phyloP scores from a whole-genome alignment of 2,888 invertebrate species.

The Luperina testacea region DNA sequence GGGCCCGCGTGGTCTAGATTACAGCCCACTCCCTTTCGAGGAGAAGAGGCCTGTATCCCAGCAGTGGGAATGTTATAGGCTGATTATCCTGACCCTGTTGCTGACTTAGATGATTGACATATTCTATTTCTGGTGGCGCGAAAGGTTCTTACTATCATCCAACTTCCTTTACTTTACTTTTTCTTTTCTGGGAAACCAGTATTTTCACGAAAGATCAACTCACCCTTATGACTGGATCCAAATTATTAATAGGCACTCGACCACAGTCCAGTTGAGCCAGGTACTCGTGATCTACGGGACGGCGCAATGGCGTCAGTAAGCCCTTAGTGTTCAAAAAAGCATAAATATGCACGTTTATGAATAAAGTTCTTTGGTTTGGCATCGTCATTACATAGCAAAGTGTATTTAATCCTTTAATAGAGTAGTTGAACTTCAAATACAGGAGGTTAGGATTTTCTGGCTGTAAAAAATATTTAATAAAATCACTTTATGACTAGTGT shows the following conservation, averaged over 20 bases:
- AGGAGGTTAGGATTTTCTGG: constrained; percentile 77
- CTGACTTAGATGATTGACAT: background rate
- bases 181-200: background rate
- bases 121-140: background rate
- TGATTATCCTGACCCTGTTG: background rate
- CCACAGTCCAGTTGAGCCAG: constrained; percentile 84
- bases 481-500: background rate
- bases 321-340: constrained; percentile 78
- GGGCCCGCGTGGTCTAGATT: background rate
- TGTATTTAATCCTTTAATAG: constrained; percentile 75
- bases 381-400: constrained; percentile 83
- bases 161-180: background rate
- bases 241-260: constrained; percentile 86
- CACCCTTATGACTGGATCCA: constrained; percentile 87
- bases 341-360: constrained; percentile 77
- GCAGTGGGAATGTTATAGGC: background rate
- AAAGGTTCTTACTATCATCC: background rate
- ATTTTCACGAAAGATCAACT: constrained; percentile 41
- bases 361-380: constrained; percentile 81
- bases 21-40: background rate
- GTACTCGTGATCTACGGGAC: constrained; percentile 73
- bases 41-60: background rate
- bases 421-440: constrained; percentile 78
- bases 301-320: constrained; percentile 79
- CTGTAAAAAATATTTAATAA: constrained; percentile 71